Evolutionary conservation across 2,113 vertebrate genomes (phyloP), one percentile per base, ranked within the genome.

Genomic region (Syngnathus typhle): DNA sequence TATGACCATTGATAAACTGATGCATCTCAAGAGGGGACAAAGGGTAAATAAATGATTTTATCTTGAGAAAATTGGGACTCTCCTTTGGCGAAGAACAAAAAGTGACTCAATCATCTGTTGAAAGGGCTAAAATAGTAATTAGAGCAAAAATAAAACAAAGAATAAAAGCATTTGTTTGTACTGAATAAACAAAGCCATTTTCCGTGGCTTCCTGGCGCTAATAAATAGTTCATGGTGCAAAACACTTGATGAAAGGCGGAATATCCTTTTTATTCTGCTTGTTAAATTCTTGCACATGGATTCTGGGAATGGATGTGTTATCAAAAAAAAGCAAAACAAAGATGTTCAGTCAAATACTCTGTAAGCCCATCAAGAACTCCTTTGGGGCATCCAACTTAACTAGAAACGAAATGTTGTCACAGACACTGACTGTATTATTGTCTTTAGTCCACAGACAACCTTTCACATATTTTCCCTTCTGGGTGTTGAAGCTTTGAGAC

Each of bases 391-490:
- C 74, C 69, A 75, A 82, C 79, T 82, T 69, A 77, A 79, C 72
- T 79, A 68, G 46, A 81, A 71, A 81, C 86, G 80, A 81, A 73
- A 88, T 76, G 75, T 79, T 79, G 69, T 81, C 71, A 75, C 71
- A 82, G 54, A 89, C 84, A 89, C 72, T 83, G 83, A 74, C 72
- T 72, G 76, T 71, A 79, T 88, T 83, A 87, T 87, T 78, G 77
- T 81, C 77, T 68, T 74, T 68, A 87, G 82, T 80, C 83, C 75
- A 75, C 77, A 83, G 74, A 82, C 80, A 88, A 88, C 84, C 87
- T 81, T 85, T 84, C 69, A 68, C 85, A 87, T 84, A 74, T 82
- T 84, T 85, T 78, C 75, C 71, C 63, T 75, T 81, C 85, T 73
- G 72, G 70, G 82, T 72, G 74, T 85, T 84, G 69, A 67, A 77